phyloP scores from a whole-genome alignment of 2,113 vertebrate species.

The Dermatemys mawii region DNA sequence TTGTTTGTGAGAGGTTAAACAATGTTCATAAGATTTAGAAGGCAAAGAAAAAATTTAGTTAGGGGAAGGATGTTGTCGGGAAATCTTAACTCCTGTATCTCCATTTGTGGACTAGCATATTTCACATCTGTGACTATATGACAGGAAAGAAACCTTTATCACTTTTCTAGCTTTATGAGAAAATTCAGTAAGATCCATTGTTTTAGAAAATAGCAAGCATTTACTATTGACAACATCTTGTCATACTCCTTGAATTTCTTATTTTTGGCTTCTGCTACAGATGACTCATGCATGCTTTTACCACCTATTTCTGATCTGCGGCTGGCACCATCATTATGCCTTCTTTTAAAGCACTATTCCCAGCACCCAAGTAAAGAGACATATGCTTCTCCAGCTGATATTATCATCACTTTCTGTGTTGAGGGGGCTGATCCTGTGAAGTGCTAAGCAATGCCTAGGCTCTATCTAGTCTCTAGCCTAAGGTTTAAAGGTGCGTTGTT shows the following conservation, averaged over 20 bases:
- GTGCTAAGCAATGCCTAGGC: neutral
- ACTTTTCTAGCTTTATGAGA: too few relatives aligned
- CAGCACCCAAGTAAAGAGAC: neutral
- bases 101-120: neutral
- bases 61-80: neutral
- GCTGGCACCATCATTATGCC: neutral
- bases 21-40: neutral
- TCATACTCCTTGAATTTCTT: neutral
- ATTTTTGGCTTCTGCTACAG: neutral
- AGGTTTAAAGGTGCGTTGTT: neutral
- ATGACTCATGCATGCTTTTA: neutral
- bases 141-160: neutral
- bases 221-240: neutral
- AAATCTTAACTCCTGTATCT: neutral
- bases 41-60: neutral
- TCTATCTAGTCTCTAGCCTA: neutral
- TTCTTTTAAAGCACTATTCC: neutral
- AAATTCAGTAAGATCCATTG: neutral
- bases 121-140: neutral
- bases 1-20: neutral
- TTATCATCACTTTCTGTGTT: rapidly evolving
- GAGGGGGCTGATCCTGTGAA: neutral
- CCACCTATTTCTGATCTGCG: neutral
- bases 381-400: neutral
- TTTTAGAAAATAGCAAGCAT: neutral